Conservation (phyloP, 1,140 invertebrate genomes). For the Chrysoperla carnea region DNA sequence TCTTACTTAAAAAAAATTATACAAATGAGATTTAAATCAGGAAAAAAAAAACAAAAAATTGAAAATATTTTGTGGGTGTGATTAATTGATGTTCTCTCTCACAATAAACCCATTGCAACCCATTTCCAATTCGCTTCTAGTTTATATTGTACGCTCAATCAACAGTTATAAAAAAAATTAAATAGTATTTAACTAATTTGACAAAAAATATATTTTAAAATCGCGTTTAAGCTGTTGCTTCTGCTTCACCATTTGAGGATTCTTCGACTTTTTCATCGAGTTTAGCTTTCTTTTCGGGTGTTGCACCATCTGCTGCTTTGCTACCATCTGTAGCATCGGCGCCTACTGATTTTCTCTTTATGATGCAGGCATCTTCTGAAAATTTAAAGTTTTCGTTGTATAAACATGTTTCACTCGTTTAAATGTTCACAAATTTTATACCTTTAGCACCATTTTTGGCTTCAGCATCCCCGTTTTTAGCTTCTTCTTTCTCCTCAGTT, state of each 20-base stretch:
- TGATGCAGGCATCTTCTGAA: constrained; percentile 23
- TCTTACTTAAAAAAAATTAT: too few relatives aligned
- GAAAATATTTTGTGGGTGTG: too few relatives aligned
- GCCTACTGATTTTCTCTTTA: constrained; percentile 52
- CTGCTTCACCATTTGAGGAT: constrained; percentile 33
- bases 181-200: background rate
- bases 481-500: constrained; percentile 11
- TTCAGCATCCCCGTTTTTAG: constrained; percentile 38
- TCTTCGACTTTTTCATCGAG: constrained; percentile 39
- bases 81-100: too few relatives aligned
- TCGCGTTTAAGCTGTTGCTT: constrained; percentile 39
- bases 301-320: constrained; percentile 29
- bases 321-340: constrained; percentile 32
- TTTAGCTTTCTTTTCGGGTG: constrained; percentile 55
- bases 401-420: background rate
- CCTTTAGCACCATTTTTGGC: constrained; percentile 22
- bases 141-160: too few relatives aligned
- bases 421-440: background rate
- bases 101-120: too few relatives aligned
- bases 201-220: background rate
- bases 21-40: too few relatives aligned
- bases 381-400: constrained; percentile 18
- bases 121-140: too few relatives aligned
- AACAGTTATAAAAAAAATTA: background rate
- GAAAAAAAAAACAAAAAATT: too few relatives aligned